Evolutionary conservation across 2,113 vertebrate species (phyloP).

Genomic region (Malurus alboscapulatus): DNA sequence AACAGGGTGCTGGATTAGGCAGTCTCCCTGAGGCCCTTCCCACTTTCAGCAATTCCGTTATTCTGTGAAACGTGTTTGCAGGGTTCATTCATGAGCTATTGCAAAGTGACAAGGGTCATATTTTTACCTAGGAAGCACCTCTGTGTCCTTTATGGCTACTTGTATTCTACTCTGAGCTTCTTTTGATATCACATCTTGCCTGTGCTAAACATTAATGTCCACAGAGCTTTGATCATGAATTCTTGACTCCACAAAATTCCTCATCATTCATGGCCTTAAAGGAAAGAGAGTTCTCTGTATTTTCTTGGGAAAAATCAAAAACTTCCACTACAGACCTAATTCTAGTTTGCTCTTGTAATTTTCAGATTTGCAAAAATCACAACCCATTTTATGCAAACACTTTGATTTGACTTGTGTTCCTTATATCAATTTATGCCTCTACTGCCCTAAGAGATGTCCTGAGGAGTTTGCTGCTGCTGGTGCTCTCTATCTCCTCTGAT

Average conservation of each 20-base stretch:
- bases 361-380: not conserved
- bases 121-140: not conserved
- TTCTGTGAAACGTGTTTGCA: not conserved
- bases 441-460: not conserved
- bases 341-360: not conserved
- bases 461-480: not conserved
- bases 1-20: not conserved
- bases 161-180: not conserved
- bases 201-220: not conserved
- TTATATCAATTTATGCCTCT: not conserved
- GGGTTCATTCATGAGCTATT: not conserved
- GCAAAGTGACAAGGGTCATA: not conserved
- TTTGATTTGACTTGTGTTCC: not conserved
- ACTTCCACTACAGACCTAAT: not conserved
- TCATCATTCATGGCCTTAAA: not conserved
- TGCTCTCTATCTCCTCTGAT: not conserved
- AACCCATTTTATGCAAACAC: not conserved
- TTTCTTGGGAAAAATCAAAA: not conserved
- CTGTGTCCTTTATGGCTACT: not conserved
- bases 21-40: not conserved
- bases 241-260: not conserved
- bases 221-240: not conserved
- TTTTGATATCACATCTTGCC: not conserved
- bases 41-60: not conserved
- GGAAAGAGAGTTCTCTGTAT: not conserved